Base-by-base conservation (phyloP, 1,140 invertebrate species). In the Hylaeus volcanicus region DNA sequence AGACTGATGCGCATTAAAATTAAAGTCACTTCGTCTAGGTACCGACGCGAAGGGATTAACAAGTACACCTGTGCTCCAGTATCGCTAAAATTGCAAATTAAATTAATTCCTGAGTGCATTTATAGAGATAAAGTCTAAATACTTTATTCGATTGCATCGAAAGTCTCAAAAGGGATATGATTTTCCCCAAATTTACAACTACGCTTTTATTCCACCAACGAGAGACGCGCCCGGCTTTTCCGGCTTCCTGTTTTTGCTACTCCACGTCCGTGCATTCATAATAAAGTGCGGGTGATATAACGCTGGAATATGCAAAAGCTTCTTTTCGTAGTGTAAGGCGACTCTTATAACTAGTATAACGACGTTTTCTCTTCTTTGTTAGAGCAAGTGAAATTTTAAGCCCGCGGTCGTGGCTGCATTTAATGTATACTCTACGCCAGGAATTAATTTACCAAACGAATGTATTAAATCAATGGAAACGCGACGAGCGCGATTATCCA, bases 301-400 rank as follows among this genome's bases (percentile, higher is more conserved):
- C 71, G 74, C 77, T 75, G 69, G 77, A 90, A 89, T 86, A 90
- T 89, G 88, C 88, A 88, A 87, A 88, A 88, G 85, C 82, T 83
- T 82, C 84, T 88, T 88, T 88, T 79, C 88, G 65, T 64, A 8
- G 74, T 53, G 65, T 84, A 82, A 68, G 71, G 68, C 58, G 80
- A 60, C 79, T 79, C 76, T 81, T 86, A 83, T 86, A 88, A 89
- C 84, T 88, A 88, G 88, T 88, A 81, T 71, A 86, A 88, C 63
- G 68, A 73, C 55, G 72, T 53, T 61, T 41, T 15, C 56, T 39
- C 53, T 51, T 51, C 61, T 80, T 65, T 64, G 26, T 55, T 56
- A 15, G 1, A 6, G 48, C 14, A 48, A 64, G 8, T 12, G 43
- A 73, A 56, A 48, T 73, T 65, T 9, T 56, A 56, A 65, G 39